Base-by-base conservation (phyloP, 2,113 vertebrate genomes). In the Pseudonaja textilis region DNA sequence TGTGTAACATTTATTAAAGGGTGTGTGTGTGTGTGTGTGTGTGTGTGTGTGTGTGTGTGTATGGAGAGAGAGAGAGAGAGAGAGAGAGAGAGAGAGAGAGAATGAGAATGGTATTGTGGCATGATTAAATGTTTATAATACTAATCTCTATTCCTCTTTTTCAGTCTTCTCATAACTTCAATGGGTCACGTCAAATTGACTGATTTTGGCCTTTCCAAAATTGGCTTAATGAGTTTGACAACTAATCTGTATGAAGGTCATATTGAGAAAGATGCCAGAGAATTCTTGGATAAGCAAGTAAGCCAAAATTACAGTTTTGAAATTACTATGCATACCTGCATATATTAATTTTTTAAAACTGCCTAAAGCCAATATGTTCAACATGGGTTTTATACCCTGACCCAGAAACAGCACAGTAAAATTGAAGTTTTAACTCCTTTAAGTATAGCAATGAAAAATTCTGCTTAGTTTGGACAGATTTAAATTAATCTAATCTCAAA, bases 171-270 rank as follows among this genome's bases (percentile, higher is more conserved):
- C 50, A 99, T 99, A 97, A 99, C 99, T 26, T 99, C 99, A 54
- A 97, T 99, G 99, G 99, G 99, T 93, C 99, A 99, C 96, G 98
- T 99, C 95, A 99, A 99, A 94, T 98, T 99, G 90, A 99, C 99
- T 11, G 99, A 99, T 96, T 99, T 99, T 47, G 99, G 99, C 10
- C 98, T 99, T 52, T 99, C 99, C 47, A 99, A 99, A 97, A 99
- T 99, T 6, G 99, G 99, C 54, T 97, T 99, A 95, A 99, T 99
- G 99, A 99, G 99, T 91, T 96, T 99, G 94, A 99, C 99, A 90
- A 99, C 99, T 11, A 99, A 99, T 95, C 97, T 99, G 93, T 99
- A 99, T 0, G 99, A 99, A 94, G 99, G 99, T 29, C 99, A 99
- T 96, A 99, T 99, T 87, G 99, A 99, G 97, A 99, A 99, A 92